Conservation (phyloP, 2,888 invertebrate genomes). For the Diaperis boleti region DNA sequence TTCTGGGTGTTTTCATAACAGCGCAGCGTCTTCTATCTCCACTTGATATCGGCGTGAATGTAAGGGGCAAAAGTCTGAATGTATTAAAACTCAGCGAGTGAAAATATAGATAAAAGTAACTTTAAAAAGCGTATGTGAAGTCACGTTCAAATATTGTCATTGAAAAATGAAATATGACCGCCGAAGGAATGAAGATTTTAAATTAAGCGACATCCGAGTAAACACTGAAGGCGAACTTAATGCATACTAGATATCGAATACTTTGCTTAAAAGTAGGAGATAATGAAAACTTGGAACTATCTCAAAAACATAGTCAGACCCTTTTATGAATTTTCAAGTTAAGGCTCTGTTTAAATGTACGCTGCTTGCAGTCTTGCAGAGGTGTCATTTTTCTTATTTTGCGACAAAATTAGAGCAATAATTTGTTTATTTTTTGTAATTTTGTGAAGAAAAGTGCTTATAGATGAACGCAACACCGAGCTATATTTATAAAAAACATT, state of each 20-base stretch:
- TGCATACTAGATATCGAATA: slow-evolving; percentile 53
- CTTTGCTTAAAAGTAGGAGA: slow-evolving; percentile 55
- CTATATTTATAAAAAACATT: too few species aligned
- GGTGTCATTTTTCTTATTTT: too few species aligned
- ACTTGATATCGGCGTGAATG: slow-evolving; percentile 8
- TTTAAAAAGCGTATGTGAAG: slow-evolving; percentile 37
- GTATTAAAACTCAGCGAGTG: slow-evolving; percentile 39
- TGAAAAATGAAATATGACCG: slow-evolving; percentile 43
- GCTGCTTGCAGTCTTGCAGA: too few species aligned
- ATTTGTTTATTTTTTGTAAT: too few species aligned
- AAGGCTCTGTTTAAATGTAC: too few species aligned
- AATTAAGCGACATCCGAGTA: slow-evolving; percentile 44
- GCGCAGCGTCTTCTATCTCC: slow-evolving; percentile 18
- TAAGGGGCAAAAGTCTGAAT: slow-evolving; percentile 19
- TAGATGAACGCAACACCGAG: too few species aligned
- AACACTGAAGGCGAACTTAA: slow-evolving; percentile 46
- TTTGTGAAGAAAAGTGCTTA: too few species aligned
- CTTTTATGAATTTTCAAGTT: slow-evolving; percentile 58
- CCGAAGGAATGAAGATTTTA: slow-evolving; percentile 30
- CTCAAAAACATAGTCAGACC: slow-evolving; percentile 59
- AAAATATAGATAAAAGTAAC: slow-evolving; percentile 31
- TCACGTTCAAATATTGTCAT: slow-evolving; percentile 38
- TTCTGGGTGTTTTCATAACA: slow-evolving; percentile 13
- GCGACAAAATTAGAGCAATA: too few species aligned
- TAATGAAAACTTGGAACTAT: slow-evolving; percentile 61